A percentile compares a stretch with the other conserved stretches of the same genome.
Evolutionary conservation across 1,140 invertebrate genomes (phyloP).

Genomic region (Propsilocerus akamusi): DNA sequence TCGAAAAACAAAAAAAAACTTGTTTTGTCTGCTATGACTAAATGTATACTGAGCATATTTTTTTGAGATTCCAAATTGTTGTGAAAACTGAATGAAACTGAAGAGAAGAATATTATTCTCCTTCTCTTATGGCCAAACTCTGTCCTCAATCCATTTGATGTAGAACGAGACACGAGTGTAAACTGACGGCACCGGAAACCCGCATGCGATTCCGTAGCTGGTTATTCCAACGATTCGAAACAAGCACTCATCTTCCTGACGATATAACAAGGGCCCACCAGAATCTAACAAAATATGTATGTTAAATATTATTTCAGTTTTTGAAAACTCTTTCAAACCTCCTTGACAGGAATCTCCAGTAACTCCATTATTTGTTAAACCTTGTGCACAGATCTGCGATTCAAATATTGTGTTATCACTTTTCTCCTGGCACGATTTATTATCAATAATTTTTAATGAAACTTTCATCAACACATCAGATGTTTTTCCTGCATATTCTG

Average conservation of each 20-base stretch:
- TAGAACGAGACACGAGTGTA: constrained; percentile 45
- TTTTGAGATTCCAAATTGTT: background rate
- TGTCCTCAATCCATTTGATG: constrained; percentile 34
- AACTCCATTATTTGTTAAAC: background rate
- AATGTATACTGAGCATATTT: background rate
- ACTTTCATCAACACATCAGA: constrained; percentile 44
- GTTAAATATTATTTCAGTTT: too few species aligned
- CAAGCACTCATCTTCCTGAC: constrained; percentile 21
- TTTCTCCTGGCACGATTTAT: constrained; percentile 29
- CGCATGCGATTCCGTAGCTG: constrained; percentile 58
- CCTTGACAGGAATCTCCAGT: background rate
- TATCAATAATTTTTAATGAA: constrained; percentile 33
- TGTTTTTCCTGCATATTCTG: constrained; percentile 17
- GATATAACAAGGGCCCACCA: constrained; percentile 39
- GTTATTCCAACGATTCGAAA: constrained; percentile 40
- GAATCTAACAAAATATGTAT: constrained; percentile 27
- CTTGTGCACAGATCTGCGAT: background rate
- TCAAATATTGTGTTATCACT: constrained; percentile 13
- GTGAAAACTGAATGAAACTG: background rate
- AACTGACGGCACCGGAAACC: constrained; percentile 41
- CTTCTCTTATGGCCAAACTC: constrained; percentile 16
- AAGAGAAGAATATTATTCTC: background rate
- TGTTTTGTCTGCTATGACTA: background rate
- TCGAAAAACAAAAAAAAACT: too few species aligned
- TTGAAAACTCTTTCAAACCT: too few species aligned